These are phyloP conservation scores for Montipora sp. DNA, from an alignment of 64 coral and sea anemone genomes.

Conservation along the genomic window DNA sequence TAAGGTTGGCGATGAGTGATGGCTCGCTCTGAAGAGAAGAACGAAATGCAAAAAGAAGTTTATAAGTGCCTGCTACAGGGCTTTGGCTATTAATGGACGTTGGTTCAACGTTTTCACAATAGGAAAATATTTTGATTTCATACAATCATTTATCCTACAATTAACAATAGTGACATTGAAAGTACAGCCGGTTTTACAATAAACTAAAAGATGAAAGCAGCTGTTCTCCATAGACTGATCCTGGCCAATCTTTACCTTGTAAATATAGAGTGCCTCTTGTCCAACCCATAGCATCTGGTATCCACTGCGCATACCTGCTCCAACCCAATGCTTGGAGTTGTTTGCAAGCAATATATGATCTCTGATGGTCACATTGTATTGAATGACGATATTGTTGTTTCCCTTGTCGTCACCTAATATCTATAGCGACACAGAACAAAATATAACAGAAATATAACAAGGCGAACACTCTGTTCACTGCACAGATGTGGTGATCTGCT, in stretches of 20 bases:
- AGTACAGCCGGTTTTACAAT: no score
- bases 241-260: constrained; percentile 58
- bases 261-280: constrained; percentile 81
- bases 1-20: constrained; percentile 65
- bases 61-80: no score
- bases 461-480: no score
- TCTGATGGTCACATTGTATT: constrained; percentile 77
- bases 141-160: no score
- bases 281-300: constrained; percentile 93
- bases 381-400: constrained; percentile 69
- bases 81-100: no score
- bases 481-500: no score
- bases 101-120: no score
- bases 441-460: no score
- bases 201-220: no score
- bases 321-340: constrained; percentile 90
- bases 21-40: constrained; percentile 69
- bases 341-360: constrained; percentile 83
- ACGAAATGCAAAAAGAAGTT: background rate
- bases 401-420: background rate
- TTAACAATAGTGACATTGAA: no score
- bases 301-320: constrained; percentile 88
- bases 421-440: background rate
- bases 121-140: no score
- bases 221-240: background rate